These are phyloP conservation scores for Synaphobranchus kaupii DNA, from an alignment of 2,797 vertebrate genomes.

Conservation along the genomic window DNA sequence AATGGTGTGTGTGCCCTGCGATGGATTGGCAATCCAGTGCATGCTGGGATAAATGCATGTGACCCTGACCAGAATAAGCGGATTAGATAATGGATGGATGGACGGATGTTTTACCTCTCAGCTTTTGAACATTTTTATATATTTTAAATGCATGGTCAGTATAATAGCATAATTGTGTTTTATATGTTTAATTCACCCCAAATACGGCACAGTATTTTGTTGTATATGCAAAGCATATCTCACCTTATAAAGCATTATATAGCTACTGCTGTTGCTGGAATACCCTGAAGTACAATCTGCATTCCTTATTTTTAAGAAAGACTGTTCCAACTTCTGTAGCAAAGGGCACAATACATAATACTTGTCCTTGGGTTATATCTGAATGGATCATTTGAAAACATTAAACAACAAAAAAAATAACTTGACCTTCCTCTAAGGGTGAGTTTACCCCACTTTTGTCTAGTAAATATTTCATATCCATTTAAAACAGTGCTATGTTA, in stretches of 20 bases:
- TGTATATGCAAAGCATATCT: background rate
- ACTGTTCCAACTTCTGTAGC: background rate
- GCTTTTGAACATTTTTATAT: background rate
- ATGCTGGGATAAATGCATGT: too few species aligned
- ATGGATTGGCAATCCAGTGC: too few species aligned
- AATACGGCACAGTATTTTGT: background rate
- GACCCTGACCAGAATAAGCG: too few species aligned
- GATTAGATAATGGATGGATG: too few species aligned
- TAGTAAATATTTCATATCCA: background rate
- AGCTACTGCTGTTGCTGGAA: background rate
- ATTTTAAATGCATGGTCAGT: background rate
- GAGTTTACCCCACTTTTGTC: background rate
- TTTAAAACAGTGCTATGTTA: slow-evolving; percentile 52
- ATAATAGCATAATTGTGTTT: too few species aligned
- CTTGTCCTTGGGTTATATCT: background rate
- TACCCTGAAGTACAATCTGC: background rate
- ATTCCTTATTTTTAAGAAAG: background rate
- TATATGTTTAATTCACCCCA: background rate
- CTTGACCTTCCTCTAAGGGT: slow-evolving; percentile 1
- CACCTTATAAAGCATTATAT: background rate
- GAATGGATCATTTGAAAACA: slow-evolving; percentile 2
- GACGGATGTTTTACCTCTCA: background rate
- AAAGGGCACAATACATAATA: background rate
- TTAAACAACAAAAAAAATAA: background rate
- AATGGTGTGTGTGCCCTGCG: too few species aligned